Conservation (phyloP, 2,888 invertebrate species). For the Zelleria hepariella region DNA sequence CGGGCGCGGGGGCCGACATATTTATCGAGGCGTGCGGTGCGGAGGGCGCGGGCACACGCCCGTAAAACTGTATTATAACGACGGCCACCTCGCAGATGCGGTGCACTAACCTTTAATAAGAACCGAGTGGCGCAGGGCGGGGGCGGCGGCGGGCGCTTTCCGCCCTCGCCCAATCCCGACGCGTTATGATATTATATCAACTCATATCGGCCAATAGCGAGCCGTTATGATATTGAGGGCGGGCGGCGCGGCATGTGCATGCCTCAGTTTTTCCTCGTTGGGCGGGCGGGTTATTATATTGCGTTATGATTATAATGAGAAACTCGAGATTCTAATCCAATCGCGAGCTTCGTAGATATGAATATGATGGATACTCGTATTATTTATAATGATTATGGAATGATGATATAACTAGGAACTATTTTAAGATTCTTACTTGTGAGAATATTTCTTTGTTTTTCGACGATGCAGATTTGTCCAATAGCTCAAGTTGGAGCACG, state of each 20-base stretch:
- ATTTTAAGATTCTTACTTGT: not conserved
- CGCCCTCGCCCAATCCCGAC: slow-evolving; percentile 65
- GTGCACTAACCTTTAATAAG: slow-evolving; percentile 61
- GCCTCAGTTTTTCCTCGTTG: slow-evolving; percentile 50
- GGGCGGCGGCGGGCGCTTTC: slow-evolving; percentile 42
- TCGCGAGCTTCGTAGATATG: slow-evolving; percentile 7
- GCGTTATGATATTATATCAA: slow-evolving; percentile 77
- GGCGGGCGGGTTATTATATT: slow-evolving; percentile 69
- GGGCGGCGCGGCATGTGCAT: slow-evolving; percentile 44
- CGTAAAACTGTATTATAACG: slow-evolving; percentile 56
- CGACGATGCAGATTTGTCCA: not conserved
- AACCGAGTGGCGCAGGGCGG: slow-evolving; percentile 25
- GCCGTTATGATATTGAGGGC: slow-evolving; percentile 71
- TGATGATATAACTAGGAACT: not conserved
- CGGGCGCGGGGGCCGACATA: slow-evolving; percentile 46
- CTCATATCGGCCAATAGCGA: slow-evolving; percentile 67
- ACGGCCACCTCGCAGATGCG: slow-evolving; percentile 33
- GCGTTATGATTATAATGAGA: slow-evolving; percentile 63
- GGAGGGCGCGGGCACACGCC: slow-evolving; percentile 36
- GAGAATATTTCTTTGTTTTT: not conserved
- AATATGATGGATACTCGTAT: not conserved
- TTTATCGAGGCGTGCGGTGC: slow-evolving; percentile 57
- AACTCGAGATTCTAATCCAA: slow-evolving; percentile 24
- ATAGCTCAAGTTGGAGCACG: not conserved
- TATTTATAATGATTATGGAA: not conserved